Percentiles rank a stretch among this genome's conserved stretches.
Conservation (phyloP, 1,140 invertebrate genomes). For the Proales similis region DNA sequence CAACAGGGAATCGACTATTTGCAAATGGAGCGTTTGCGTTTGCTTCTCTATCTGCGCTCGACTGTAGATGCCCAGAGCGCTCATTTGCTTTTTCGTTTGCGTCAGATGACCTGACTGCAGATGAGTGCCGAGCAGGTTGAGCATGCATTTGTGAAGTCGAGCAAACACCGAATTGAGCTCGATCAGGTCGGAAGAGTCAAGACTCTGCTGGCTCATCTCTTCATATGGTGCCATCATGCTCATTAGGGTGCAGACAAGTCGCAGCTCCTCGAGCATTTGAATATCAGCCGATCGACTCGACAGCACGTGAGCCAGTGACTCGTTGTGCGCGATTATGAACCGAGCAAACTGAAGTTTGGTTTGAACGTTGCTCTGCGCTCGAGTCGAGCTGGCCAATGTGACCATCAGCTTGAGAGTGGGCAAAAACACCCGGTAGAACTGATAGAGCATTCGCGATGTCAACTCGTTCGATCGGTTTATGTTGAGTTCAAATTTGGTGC, state of each 20-base stretch:
- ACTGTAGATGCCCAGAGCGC: too few relatives aligned
- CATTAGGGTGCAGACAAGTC: constrained; percentile 15
- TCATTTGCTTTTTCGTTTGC: constrained; percentile 30
- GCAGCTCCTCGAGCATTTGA: constrained; percentile 23
- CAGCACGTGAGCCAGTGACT: constrained; percentile 8
- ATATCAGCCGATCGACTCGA: constrained; percentile 13
- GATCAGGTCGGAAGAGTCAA: background rate
- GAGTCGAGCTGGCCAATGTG: constrained; percentile 1
- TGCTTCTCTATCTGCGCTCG: too few relatives aligned
- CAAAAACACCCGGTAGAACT: constrained; percentile 31
- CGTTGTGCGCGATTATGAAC: constrained; percentile 16
- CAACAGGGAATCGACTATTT: too few relatives aligned
- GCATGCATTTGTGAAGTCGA: constrained; percentile 6
- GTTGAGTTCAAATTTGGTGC: constrained; percentile 27
- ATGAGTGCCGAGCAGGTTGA: constrained; percentile 14
- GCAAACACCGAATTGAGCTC: constrained; percentile 30
- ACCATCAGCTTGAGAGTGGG: constrained; percentile 18
- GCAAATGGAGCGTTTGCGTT: too few relatives aligned
- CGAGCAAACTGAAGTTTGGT: constrained; percentile 11
- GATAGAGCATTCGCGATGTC: constrained; percentile 2
- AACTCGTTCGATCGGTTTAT: constrained; percentile 3
- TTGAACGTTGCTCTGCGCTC: constrained; percentile 10
- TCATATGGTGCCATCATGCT: constrained; percentile 20
- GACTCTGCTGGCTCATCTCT: constrained; percentile 5
- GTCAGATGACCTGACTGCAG: constrained; percentile 13